phyloP scores from a whole-genome alignment of 2,888 invertebrate species.

The Andrena fulva region DNA sequence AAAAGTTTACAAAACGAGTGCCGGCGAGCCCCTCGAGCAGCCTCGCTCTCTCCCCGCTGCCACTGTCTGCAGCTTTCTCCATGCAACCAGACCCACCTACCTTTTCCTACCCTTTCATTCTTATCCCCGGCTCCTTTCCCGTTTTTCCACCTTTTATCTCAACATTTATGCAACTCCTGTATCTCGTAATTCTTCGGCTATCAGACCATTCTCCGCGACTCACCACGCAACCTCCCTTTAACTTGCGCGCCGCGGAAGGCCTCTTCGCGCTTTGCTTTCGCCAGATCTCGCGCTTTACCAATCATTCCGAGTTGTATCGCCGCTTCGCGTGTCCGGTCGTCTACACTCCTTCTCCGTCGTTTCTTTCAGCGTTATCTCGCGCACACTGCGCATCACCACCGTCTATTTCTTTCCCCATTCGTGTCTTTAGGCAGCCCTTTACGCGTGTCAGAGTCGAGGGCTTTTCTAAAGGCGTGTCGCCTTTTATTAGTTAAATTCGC shows the following conservation, averaged over 20 bases:
- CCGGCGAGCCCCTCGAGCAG: conserved; percentile 31
- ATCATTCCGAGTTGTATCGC: neutral
- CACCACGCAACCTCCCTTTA: neutral
- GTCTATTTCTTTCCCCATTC: neutral
- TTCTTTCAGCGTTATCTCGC: neutral
- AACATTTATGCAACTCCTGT: conserved; percentile 8
- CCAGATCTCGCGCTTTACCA: neutral
- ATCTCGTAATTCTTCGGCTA: conserved; percentile 22
- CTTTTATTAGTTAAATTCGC: no score
- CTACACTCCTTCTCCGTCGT: neutral
- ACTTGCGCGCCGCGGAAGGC: neutral
- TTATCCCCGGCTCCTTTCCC: neutral
- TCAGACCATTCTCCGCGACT: neutral
- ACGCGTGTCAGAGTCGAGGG: neutral
- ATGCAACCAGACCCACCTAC: conserved; percentile 7
- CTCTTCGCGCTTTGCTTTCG: neutral
- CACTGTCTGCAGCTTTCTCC: conserved; percentile 26
- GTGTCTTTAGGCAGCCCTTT: neutral
- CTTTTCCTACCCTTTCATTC: neutral
- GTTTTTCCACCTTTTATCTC: conserved; percentile 20
- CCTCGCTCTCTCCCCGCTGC: conserved; percentile 4
- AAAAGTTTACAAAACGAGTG: conserved; percentile 60
- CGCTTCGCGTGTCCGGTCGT: neutral
- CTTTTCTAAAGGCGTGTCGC: no score
- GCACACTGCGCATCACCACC: no score